Evolutionary conservation across 1,140 invertebrate species (phyloP).

Genomic region (Drosophila kohkoa): DNA sequence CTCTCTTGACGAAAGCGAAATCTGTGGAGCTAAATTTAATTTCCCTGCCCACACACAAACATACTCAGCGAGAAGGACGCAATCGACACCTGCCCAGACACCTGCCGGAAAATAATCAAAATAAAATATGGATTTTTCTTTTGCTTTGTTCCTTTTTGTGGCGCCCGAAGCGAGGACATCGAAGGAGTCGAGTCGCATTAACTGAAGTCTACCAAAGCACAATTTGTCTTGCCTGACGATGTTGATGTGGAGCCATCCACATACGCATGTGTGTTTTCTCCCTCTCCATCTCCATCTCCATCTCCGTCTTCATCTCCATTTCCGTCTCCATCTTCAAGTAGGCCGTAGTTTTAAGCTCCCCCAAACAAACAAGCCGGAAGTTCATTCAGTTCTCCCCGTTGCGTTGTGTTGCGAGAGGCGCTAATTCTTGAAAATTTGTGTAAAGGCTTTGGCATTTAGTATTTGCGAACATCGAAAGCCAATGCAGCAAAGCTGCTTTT

Average conservation of each 20-base stretch:
- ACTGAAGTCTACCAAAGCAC: conserved; percentile 76
- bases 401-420: conserved; percentile 17
- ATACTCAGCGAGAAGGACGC: conserved; percentile 38
- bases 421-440: conserved; percentile 79
- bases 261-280: conserved; percentile 15
- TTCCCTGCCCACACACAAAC: conserved; percentile 30
- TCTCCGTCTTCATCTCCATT: not conserved
- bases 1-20: conserved; percentile 12
- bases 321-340: not conserved
- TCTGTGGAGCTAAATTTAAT: conserved; percentile 73
- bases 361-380: conserved; percentile 73
- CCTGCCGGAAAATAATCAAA: conserved; percentile 78
- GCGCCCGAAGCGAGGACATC: conserved; percentile 39
- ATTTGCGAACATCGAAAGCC: conserved; percentile 41
- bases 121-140: conserved; percentile 81
- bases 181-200: conserved; percentile 39
- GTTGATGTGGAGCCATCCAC: conserved; percentile 7
- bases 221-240: conserved; percentile 72
- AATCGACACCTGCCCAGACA: conserved; percentile 78
- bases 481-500: conserved; percentile 67
- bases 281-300: not conserved
- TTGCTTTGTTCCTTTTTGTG: conserved; percentile 45
- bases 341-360: conserved; percentile 64
- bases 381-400: conserved; percentile 67
- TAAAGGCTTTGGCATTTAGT: conserved; percentile 57